These are phyloP conservation scores for Eudasyphora cyanicolor DNA, from an alignment of 2,888 invertebrate species.

Conservation along the genomic window DNA sequence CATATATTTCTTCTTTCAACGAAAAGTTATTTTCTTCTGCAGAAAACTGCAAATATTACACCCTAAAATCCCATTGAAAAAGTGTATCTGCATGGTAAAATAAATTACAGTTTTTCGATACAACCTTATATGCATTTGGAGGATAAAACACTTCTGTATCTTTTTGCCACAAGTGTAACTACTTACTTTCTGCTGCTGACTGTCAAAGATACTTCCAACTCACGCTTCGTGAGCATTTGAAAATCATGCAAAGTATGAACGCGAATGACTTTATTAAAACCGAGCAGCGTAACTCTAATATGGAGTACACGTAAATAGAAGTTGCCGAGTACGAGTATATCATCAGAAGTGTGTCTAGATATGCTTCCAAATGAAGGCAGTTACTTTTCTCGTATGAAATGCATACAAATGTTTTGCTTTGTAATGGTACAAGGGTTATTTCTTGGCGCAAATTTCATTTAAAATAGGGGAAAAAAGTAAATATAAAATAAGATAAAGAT, in stretches of 20 bases:
- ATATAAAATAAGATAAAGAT: too few relatives aligned
- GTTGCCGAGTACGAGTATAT: slow-evolving; percentile 4
- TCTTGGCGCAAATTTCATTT: too few relatives aligned
- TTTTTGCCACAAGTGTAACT: background rate
- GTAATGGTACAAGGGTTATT: slow-evolving; percentile 20
- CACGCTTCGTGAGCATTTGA: background rate
- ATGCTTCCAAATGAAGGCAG: background rate
- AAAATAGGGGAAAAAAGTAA: too few relatives aligned
- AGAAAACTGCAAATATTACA: too few relatives aligned
- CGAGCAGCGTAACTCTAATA: background rate
- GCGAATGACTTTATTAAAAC: slow-evolving; percentile 42
- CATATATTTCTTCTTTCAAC: too few relatives aligned
- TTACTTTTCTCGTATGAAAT: background rate
- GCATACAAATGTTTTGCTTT: slow-evolving; percentile 1
- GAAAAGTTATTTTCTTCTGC: too few relatives aligned
- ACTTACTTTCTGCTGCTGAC: background rate
- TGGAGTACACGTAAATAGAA: background rate
- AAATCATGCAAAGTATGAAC: slow-evolving; percentile 30
- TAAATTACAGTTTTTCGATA: background rate
- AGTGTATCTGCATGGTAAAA: too few relatives aligned
- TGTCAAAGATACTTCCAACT: slow-evolving; percentile 20
- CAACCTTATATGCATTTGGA: background rate
- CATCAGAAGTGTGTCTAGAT: background rate
- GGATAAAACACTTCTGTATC: background rate
- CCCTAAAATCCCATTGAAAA: too few relatives aligned